Base-by-base conservation (phyloP, 92 coral and sea anemone genomes). In the Desmophyllum pertusum region DNA sequence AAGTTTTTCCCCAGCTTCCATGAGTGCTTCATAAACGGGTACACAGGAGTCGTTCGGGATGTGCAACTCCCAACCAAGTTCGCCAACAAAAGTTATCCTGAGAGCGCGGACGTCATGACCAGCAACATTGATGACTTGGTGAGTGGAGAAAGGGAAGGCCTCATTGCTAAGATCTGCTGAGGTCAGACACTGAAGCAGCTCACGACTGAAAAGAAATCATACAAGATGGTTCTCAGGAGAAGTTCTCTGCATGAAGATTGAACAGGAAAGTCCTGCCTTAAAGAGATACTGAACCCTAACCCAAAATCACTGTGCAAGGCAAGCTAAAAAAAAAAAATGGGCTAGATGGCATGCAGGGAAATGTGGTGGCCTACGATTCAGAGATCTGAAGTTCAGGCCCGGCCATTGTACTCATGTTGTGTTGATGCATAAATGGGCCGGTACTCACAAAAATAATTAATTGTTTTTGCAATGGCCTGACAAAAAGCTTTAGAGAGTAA, bases 1-100 rank as follows among this genome's bases (percentile, higher is more conserved):
- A 37, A 81, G 78, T 43, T 80, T 84, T 79, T 88, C 75, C 10
- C 99, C 98, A 23, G 92, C 95, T n/a, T 85, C 96, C 98, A 96
- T 91, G n/a, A 96, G 88, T 38, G 97, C 99, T 53, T 88, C 87
- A 88, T 96, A 96, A n/a, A 96, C 98, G 40, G 93, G 92, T 14
- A 96, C 90, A 86, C 99, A 96, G 45, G 99, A 96, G 71, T 89
- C 99, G 72, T 85, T 88, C 10, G 99, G 99, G 46, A 96, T 96
- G 84, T 96, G 99, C 30, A 96, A 84, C 70, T 96, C 99, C 94
- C 95, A 94, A 42, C 99, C 99, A 65, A 96, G 92, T 79, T 96
- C 99, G 30, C 99, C 99, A 15, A 96, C 99, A 76, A 96, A 96
- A 29, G 99, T 96, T 25, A 96, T 70, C 10, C 99, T 90, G 2